Base-by-base conservation (phyloP, 1,140 invertebrate species). In the Drosophila paulistorum region DNA sequence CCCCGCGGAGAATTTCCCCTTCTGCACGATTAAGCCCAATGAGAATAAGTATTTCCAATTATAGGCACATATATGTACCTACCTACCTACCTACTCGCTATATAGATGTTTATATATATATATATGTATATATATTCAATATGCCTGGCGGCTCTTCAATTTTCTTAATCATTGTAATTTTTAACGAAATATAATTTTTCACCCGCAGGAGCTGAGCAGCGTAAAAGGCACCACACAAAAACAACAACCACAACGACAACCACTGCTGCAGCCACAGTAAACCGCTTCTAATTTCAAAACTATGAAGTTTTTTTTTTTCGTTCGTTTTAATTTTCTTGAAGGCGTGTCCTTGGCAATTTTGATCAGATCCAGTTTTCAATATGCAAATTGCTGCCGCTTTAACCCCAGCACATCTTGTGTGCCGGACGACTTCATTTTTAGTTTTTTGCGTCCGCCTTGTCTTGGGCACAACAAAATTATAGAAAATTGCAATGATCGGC, bases 1-100 rank as follows among this genome's bases (percentile, higher is more conserved):
- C 9, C 95, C 98, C 65, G 98, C 99, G 64, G 97, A 99, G 93
- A 99, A 99, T 91, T 99, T 99, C 93, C 99, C 99, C 5, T 99
- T 99, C 94, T 99, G 99, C 94, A 99, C 99, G 90, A 99, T 99
- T 91, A 98, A 99, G 94, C 99, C 99, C 23, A 99, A 99, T 98
- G 99, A 99, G 96, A 99, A 98, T 99, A 98, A 98, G 97, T 98
- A 96, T 96, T 90, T 91, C 92, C 92, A 93, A 92, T 78, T 68
- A 83, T 62, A 51, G 45, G 45, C 17, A 51, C 45, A 51, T 51
- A 51, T 51, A 51, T 17, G 17, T 20, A 23, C 17, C 17, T 17
- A 23, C 20, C 20, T 23, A 23, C 45, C 45, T 51, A 51, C 9
- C 45, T 51, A 51, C 45, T 26, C 23, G 23, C 23, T 26, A 26